Evolutionary conservation across 2,113 vertebrate species (phyloP), one percentile per base, ranked within the genome.

Genomic region (Nothocercus nigrocapillus): DNA sequence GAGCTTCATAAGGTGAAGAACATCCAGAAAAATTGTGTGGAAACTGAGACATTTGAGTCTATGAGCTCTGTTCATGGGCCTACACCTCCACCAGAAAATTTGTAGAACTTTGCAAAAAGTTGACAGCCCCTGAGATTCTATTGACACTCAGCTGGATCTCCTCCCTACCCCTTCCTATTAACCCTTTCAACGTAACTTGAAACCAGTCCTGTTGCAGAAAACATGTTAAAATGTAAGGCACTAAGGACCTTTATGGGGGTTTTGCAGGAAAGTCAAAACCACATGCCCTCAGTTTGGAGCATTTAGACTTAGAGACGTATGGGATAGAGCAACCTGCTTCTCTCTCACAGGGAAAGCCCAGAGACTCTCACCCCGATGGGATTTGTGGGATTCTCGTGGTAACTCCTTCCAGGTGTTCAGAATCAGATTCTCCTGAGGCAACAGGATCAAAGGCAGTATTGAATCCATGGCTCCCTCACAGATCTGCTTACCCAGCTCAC

Each of bases 341-440:
- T 13, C 20, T 18, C 13, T 51, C 53, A 58, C 19, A 59, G 74
- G 20, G 49, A 69, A n/a, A 69, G 44, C 20, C 44, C 2, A 2
- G 36, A 44, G n/a, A 79, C 6, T 56, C 4, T 20, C 27, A 59
- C 3, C 5, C 20, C 45, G 28, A 0, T 0, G 1, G 20, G 30
- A 83, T 40, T 14, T 47, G 11, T 32, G 9, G 19, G 53, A 85
- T 38, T 16, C 53, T 58, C 54, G 13, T 58, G 54, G 54, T 58
- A 67, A 67, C 64, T 20, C 40, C 64, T 66, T 42, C 11, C 27
- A 7, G 5, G 8, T 45, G 34, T 40, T 80, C 58, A 45, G 14
- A 21, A 49, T 40, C 66, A 85, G 1, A 44, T 58, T 85, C 44
- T 90, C 44, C 5, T 5, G 14, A 77, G 25, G 51, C 19, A 83